Percentiles rank a stretch among this genome's conserved stretches.
Conservation (phyloP, 2,888 invertebrate species). For the Melangyna quadrimaculata region DNA sequence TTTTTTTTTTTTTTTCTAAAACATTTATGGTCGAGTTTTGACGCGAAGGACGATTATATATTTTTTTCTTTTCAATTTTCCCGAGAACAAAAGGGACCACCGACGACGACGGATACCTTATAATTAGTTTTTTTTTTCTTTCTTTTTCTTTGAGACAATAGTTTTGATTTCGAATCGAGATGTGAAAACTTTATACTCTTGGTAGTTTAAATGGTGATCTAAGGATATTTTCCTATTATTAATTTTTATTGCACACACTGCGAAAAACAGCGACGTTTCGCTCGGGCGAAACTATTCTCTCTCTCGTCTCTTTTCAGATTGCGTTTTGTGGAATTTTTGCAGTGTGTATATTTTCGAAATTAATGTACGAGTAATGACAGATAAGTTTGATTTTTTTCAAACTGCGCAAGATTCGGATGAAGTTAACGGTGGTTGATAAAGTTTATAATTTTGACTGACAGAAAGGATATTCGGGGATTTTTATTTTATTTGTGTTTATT, state of each 20-base stretch:
- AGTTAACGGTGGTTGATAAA: slow-evolving; percentile 39
- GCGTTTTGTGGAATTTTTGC: slow-evolving; percentile 59
- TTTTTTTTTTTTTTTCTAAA: slow-evolving; percentile 31
- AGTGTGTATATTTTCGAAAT: slow-evolving; percentile 70
- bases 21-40: slow-evolving; percentile 56
- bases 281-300: slow-evolving; percentile 72
- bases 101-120: neutral
- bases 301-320: slow-evolving; percentile 63
- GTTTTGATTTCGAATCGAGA: neutral
- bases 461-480: slow-evolving; percentile 32
- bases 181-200: slow-evolving; percentile 27
- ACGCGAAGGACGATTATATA: slow-evolving; percentile 41
- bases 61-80: neutral
- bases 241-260: slow-evolving; percentile 64
- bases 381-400: slow-evolving; percentile 1
- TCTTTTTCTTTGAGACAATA: neutral
- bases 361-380: slow-evolving; percentile 66
- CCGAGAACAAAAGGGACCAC: neutral
- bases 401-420: slow-evolving; percentile 65
- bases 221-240: slow-evolving; percentile 29
- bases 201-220: slow-evolving; percentile 29
- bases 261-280: slow-evolving; percentile 72
- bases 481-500: neutral
- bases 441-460: slow-evolving; percentile 27
- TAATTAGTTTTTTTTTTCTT: neutral